A percentile compares a stretch with the other conserved stretches of the same genome.
These are phyloP conservation scores for Acleris holmiana DNA, from an alignment of 2,888 invertebrate genomes.

Conservation along the genomic window DNA sequence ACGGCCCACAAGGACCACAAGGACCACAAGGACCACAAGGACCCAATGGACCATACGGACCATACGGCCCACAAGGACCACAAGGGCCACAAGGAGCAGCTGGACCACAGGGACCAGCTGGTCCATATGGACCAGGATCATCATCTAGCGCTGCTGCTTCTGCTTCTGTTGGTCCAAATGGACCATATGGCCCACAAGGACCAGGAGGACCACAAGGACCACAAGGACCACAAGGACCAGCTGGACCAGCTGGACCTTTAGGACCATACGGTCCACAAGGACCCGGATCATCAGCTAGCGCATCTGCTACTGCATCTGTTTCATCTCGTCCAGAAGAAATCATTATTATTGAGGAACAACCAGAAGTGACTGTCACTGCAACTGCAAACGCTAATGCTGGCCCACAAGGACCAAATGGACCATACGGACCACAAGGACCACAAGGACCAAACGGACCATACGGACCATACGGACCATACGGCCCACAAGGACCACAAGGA, in stretches of 20 bases:
- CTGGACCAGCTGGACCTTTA: neutral
- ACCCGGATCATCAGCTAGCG: conserved; percentile 6
- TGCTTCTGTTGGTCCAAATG: conserved; percentile 14
- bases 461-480: conserved; percentile 7
- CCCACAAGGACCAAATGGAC: neutral
- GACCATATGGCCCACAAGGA: too few species aligned
- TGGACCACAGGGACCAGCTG: conserved; percentile 34
- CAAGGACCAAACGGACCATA: neutral
- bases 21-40: conserved; percentile 6
- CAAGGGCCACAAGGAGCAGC: conserved; percentile 18
- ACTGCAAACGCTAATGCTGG: too few species aligned
- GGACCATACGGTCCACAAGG: neutral
- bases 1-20: neutral
- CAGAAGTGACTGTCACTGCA: too few species aligned
- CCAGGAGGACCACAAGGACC: conserved; percentile 9
- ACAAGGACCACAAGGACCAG: conserved; percentile 12
- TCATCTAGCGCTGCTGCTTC: too few species aligned
- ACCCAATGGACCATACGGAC: conserved; percentile 3
- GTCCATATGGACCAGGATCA: neutral
- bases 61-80: too few species aligned
- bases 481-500: conserved; percentile 21
- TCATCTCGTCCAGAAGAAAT: too few species aligned
- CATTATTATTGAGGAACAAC: too few species aligned
- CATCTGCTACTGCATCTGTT: conserved; percentile 9
- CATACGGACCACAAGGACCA: neutral